These are phyloP conservation scores for Eulemur mongoz DNA, from an alignment of 2,797 vertebrate species.

Conservation along the genomic window DNA sequence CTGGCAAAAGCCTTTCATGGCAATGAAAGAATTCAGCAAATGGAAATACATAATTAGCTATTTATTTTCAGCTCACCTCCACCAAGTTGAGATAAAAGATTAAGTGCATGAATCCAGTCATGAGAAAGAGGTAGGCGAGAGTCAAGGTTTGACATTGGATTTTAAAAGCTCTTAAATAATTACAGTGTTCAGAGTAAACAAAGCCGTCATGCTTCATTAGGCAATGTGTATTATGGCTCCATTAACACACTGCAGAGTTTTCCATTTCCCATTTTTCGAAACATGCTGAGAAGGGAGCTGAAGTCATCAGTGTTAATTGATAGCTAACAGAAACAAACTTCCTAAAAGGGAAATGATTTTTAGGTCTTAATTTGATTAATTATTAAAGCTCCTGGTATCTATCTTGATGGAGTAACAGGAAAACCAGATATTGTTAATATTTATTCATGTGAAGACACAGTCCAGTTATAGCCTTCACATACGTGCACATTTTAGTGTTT, in stretches of 20 bases:
- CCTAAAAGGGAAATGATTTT: slow-evolving; percentile 86
- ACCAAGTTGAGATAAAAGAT: slow-evolving; percentile 47
- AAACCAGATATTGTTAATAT: slow-evolving; percentile 84
- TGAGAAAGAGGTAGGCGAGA: slow-evolving; percentile 57
- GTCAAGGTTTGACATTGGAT: slow-evolving; percentile 68
- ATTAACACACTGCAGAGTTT: slow-evolving; percentile 83
- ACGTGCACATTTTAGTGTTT: slow-evolving; percentile 6
- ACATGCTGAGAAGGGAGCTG: slow-evolving; percentile 78
- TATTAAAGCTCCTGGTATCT: slow-evolving; percentile 81
- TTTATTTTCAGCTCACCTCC: slow-evolving; percentile 68
- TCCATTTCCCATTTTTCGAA: slow-evolving; percentile 78
- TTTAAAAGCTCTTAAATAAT: slow-evolving; percentile 87
- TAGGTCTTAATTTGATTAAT: slow-evolving; percentile 87
- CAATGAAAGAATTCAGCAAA: slow-evolving; percentile 67
- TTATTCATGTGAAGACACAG: slow-evolving; percentile 82
- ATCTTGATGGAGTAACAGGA: slow-evolving; percentile 76
- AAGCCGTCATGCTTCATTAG: slow-evolving; percentile 86
- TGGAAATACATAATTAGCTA: slow-evolving; percentile 53
- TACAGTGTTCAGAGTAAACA: slow-evolving; percentile 84
- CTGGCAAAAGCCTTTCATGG: not conserved
- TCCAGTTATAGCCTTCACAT: slow-evolving; percentile 67
- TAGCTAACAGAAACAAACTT: slow-evolving; percentile 84
- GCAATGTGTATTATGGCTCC: slow-evolving; percentile 83
- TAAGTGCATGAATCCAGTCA: slow-evolving; percentile 56
- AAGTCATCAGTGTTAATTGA: slow-evolving; percentile 87